These are phyloP conservation scores for Cyanistes caeruleus DNA, from an alignment of 2,113 vertebrate species.

Conservation along the genomic window DNA sequence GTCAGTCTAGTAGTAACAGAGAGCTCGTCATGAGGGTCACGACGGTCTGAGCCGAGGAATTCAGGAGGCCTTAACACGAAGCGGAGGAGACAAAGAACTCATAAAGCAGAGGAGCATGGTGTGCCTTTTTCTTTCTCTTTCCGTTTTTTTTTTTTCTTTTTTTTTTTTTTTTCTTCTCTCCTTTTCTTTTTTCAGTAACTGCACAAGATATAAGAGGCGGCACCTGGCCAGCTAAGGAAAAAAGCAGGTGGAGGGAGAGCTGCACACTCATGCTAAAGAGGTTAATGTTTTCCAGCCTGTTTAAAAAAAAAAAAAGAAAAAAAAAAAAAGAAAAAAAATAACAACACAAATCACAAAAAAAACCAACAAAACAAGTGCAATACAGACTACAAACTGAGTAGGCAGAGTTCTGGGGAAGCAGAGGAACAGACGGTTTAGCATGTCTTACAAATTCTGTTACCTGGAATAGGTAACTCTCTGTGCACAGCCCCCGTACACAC, in stretches of 20 bases:
- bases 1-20: constrained; percentile 84
- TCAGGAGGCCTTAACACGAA: constrained; percentile 76
- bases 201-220: constrained; percentile 62
- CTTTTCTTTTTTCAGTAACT: constrained; percentile 52
- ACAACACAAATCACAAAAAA: constrained; percentile 36
- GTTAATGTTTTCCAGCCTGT: constrained; percentile 43
- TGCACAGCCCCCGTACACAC: constrained; percentile 24
- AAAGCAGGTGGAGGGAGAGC: constrained; percentile 44
- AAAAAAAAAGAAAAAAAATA: neutral
- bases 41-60: constrained; percentile 85
- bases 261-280: constrained; percentile 43
- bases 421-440: constrained; percentile 56
- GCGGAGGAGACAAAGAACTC: constrained; percentile 61
- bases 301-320: neutral
- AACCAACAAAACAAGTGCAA: constrained; percentile 65
- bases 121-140: constrained; percentile 71
- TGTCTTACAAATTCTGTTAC: constrained; percentile 55
- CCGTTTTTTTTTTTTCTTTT: neutral
- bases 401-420: constrained; percentile 62
- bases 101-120: constrained; percentile 63
- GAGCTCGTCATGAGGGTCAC: constrained; percentile 99
- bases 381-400: constrained; percentile 72
- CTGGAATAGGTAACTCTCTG: constrained; percentile 52
- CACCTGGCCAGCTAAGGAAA: constrained; percentile 61
- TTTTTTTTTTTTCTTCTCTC: neutral